Percentiles rank a stretch among this genome's conserved stretches.
Conservation (phyloP, 1,140 invertebrate species). For the Ips nitidus region DNA sequence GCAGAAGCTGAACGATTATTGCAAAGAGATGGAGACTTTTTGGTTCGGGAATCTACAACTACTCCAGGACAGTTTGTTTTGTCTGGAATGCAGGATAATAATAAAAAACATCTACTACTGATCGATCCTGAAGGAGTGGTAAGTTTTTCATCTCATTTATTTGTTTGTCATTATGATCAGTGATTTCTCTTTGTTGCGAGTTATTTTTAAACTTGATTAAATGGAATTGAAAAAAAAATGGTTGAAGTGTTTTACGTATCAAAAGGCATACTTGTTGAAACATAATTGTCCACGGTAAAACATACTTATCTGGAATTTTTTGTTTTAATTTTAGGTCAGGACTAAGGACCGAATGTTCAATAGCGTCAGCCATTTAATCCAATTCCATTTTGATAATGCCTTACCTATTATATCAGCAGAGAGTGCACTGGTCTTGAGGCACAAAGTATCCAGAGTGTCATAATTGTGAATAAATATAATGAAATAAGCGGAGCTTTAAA, state of each 20-base stretch:
- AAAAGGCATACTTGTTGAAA: no score
- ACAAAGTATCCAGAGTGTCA: constrained; percentile 63
- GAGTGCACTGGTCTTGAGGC: constrained; percentile 81
- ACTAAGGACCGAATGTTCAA: constrained; percentile 96
- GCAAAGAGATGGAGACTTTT: constrained; percentile 88
- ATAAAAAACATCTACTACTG: constrained; percentile 88
- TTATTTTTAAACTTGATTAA: no score
- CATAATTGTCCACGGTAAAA: background rate
- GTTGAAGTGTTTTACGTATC: no score
- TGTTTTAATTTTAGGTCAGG: constrained; percentile 69
- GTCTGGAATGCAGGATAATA: constrained; percentile 86
- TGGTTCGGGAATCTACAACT: constrained; percentile 90
- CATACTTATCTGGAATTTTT: constrained; percentile 17
- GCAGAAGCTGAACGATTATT: constrained; percentile 75
- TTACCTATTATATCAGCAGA: constrained; percentile 95
- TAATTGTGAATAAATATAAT: constrained; percentile 34
- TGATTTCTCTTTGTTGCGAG: no score
- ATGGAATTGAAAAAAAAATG: no score
- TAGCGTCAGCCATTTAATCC: constrained; percentile 93
- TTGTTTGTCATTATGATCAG: no score
- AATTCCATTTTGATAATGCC: constrained; percentile 90
- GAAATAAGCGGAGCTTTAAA: constrained; percentile 6
- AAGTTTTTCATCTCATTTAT: constrained; percentile 49
- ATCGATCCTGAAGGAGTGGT: constrained; percentile 97
- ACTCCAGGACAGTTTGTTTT: constrained; percentile 92